Conservation (phyloP, 2,113 vertebrate genomes). For the Brienomyrus brachyistius region DNA sequence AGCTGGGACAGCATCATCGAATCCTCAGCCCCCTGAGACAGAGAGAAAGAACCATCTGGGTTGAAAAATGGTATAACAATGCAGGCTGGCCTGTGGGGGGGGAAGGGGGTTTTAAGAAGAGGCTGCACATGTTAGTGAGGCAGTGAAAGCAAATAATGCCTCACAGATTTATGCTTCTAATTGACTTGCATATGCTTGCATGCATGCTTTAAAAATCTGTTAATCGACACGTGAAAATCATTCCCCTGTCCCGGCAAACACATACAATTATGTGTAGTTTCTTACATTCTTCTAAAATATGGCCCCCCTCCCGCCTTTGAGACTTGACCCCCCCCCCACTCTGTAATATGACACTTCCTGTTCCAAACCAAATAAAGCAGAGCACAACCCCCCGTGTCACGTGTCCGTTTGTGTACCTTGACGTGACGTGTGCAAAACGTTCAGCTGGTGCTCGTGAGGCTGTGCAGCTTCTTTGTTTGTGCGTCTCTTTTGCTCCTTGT, state of each 20-base stretch:
- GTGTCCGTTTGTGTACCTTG: neutral
- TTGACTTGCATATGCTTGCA: neutral
- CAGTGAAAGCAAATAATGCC: neutral
- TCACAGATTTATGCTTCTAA: neutral
- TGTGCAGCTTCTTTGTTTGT: neutral
- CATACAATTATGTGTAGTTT: neutral
- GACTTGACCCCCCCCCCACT: neutral
- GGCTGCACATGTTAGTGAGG: neutral
- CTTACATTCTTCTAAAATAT: conserved; percentile 2
- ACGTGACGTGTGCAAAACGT: no score
- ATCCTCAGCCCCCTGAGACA: neutral
- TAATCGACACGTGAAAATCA: neutral
- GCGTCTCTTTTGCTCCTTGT: neutral
- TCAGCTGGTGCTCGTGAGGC: no score
- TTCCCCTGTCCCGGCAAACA: neutral
- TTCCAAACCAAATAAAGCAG: conserved; percentile 13
- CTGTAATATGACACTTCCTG: conserved; percentile 15
- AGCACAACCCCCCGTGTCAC: neutral
- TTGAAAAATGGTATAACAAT: neutral
- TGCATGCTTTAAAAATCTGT: no score
- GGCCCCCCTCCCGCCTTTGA: neutral
- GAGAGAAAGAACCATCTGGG: neutral
- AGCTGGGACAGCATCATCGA: neutral
- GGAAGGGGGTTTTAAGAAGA: neutral
- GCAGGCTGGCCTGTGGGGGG: neutral